Base-by-base conservation (phyloP, 2,113 vertebrate species). In the Telmatochromis brichardi region DNA sequence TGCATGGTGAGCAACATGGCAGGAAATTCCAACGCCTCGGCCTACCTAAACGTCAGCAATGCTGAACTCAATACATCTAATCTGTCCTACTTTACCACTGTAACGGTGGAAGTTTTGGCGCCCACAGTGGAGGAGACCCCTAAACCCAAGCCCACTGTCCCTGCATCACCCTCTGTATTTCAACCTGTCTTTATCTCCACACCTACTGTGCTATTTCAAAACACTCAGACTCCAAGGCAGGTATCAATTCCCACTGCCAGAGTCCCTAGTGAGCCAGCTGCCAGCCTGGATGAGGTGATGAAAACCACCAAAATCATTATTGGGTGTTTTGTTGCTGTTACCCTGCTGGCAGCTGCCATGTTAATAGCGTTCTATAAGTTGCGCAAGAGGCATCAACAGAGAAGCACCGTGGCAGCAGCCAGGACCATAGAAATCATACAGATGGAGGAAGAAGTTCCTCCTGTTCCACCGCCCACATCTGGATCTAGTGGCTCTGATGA, bases 281-380 rank as follows among this genome's bases (percentile, higher is more conserved):
- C 98, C 94, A 99, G 98, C 95, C 93, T 99, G 94, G 98, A 99
- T 51, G 98, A 99, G 96, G 97, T 98, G 93, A 99, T 99, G 98
- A 98, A 98, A 97, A 99, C 98, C 96, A 99, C 98, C 88, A 99
- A 99, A 95, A 99, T 99, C 96, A 99, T 99, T 96, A 99, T 99
- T 86, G 98, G 98, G 85, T 99, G 98, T 95, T 99, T 99, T 84
- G 98, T 99, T 94, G 98, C 98, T 1, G 98, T 99, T 88, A 99
- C 98, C 12, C 96, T 99, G 88, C 93, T 99, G 42, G 98, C 98
- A 60, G 98, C 98, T 1, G 97, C 97, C 95, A 99, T 99, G 98
- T 94, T 99, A 91, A 98, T 99, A 42, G 98, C 97, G 63, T 99
- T 99, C 97, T 99, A 99, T 93, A 99, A 99, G 94, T 97, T 99